These are phyloP conservation scores for Melanotus villosus DNA, from an alignment of 2,888 invertebrate species.

Conservation along the genomic window DNA sequence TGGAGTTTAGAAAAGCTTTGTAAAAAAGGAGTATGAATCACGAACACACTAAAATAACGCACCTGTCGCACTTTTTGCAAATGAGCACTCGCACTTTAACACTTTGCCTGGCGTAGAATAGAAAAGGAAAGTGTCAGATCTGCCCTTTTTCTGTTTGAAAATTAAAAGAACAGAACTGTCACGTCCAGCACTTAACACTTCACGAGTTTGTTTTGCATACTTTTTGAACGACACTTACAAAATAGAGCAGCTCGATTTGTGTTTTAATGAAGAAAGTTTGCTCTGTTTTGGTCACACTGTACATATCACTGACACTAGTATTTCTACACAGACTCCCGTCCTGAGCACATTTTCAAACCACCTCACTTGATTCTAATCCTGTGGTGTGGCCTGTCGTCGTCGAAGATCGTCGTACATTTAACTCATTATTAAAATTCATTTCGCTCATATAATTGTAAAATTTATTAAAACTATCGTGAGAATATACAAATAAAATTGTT, in stretches of 20 bases:
- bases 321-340: conserved; percentile 68
- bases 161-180: background rate
- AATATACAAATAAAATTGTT: conserved; percentile 9
- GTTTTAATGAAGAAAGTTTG: too few species aligned
- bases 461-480: background rate
- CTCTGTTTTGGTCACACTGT: conserved; percentile 58
- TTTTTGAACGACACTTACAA: background rate
- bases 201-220: conserved; percentile 2
- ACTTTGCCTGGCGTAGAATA: conserved; percentile 43
- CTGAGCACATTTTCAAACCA: conserved; percentile 69
- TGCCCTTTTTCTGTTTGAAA: background rate
- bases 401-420: conserved; percentile 54
- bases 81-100: conserved; percentile 44
- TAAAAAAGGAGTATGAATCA: conserved; percentile 22
- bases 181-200: conserved; percentile 10
- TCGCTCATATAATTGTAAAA: conserved; percentile 42
- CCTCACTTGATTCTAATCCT: conserved; percentile 69
- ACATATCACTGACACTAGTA: conserved; percentile 66
- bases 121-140: conserved; percentile 18
- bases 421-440: conserved; percentile 41
- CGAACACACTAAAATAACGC: conserved; percentile 34
- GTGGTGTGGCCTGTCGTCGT: conserved; percentile 55
- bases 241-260: background rate
- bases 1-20: conserved; percentile 12
- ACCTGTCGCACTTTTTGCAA: conserved; percentile 40